These are phyloP conservation scores for Corvus moneduloides DNA, from an alignment of 2,113 vertebrate genomes.

Conservation along the genomic window DNA sequence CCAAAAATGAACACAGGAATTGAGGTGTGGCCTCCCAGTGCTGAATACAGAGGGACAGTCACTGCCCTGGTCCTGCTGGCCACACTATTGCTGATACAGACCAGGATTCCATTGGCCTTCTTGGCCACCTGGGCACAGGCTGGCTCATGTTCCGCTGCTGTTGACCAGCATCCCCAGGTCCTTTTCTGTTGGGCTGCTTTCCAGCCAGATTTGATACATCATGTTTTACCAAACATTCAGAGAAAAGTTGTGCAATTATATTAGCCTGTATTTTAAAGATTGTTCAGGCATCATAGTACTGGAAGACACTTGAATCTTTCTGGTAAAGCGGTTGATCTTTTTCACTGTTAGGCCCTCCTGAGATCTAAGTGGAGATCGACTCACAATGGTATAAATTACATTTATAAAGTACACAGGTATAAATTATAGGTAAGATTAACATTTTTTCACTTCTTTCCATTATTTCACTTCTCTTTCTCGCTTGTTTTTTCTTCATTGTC, in stretches of 20 bases:
- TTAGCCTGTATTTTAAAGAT: background rate
- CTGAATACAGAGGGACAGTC: rapidly evolving
- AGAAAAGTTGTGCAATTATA: background rate
- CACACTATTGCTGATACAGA: background rate
- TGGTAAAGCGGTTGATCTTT: background rate
- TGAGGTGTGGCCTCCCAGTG: background rate
- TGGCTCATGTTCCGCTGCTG: background rate
- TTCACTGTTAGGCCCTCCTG: background rate
- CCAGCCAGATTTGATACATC: background rate
- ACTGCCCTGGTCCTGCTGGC: background rate
- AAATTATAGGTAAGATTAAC: background rate
- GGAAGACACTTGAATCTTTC: background rate
- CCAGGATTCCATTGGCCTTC: background rate
- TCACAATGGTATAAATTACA: background rate
- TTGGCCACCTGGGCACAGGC: background rate
- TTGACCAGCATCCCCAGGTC: background rate
- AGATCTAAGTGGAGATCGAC: background rate
- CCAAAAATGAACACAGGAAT: background rate
- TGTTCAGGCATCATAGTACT: background rate
- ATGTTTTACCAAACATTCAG: background rate
- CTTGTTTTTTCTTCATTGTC: background rate
- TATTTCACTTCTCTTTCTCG: background rate
- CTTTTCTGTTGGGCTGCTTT: background rate
- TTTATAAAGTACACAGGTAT: background rate
- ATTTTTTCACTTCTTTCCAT: background rate